Base-by-base conservation (phyloP, 2,113 vertebrate genomes). In the Chiloscyllium plagiosum region DNA sequence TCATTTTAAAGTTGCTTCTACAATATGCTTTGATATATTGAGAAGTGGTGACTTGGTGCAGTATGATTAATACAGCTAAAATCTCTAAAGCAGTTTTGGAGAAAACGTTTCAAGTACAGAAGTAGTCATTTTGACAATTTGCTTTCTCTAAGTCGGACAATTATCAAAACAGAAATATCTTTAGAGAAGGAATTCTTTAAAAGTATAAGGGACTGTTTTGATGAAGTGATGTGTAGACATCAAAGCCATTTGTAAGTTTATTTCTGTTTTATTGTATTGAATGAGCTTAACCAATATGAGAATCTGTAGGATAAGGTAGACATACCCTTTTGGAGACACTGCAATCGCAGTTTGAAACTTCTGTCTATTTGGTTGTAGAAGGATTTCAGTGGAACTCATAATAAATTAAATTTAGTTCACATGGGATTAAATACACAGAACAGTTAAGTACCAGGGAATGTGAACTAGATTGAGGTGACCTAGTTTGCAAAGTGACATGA, bases 401-500 rank as follows among this genome's bases (percentile, higher is more conserved):
- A 65, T n/a, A 61, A 92, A 65, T 92, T 92, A 92, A 65, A 90
- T n/a, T 90, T 61, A 0, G 87, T 17, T 65, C 29, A 19, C 56
- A 17, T 65, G 87, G 20, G 33, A 92, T 92, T 61, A 92, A 92
- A 65, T 92, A 56, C 19, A 65, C 52, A 65, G 87, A 65, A n/a
- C 26, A 92, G 87, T 4, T 33, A 92, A 92, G 56, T 92, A 13
- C 33, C 65, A 20, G 52, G 52, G 87, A 92, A 19, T n/a, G 10
- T 92, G 87, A 65, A 92, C 26, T 33, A 92, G 87, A 65, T 92
- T 92, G 87, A n/a, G 87, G 29, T 89, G 56, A 65, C 87, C 56
- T 56, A 92, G 86, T 65, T 92, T 92, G 61, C 29, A 65, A 65
- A 65, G 52, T 90, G 56, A 26, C 29, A 65, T 90, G 24, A 61